These are phyloP conservation scores for Anoplophora glabripennis DNA, from an alignment of 1,140 invertebrate genomes.

Conservation along the genomic window DNA sequence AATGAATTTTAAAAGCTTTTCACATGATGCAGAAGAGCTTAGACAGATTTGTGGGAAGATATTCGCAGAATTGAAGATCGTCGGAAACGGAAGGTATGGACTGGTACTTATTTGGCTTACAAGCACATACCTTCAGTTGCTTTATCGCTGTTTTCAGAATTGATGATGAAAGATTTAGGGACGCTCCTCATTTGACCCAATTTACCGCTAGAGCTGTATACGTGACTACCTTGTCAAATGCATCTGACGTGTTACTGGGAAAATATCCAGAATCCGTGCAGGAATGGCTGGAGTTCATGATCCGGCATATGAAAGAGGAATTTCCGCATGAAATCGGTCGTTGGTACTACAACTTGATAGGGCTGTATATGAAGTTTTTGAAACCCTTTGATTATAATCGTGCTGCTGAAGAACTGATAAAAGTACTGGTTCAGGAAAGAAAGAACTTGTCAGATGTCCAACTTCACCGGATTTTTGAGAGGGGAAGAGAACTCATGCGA, in stretches of 20 bases:
- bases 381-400: conserved; percentile 11
- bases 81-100: too few relatives aligned
- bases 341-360: conserved; percentile 22
- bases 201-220: conserved; percentile 26
- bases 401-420: conserved; percentile 20
- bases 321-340: conserved; percentile 10
- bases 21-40: too few relatives aligned
- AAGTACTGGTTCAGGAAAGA: conserved; percentile 19
- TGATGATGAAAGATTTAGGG: not conserved
- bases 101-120: too few relatives aligned
- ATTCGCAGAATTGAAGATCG: too few relatives aligned
- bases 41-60: too few relatives aligned
- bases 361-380: conserved; percentile 22
- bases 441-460: conserved; percentile 15
- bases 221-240: conserved; percentile 7
- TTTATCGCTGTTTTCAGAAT: not conserved
- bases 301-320: conserved; percentile 5
- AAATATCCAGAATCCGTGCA: conserved; percentile 22
- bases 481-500: conserved; percentile 19
- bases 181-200: conserved; percentile 22
- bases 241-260: conserved; percentile 7
- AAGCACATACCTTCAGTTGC: too few relatives aligned
- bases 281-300: conserved; percentile 30
- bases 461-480: conserved; percentile 16
- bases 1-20: too few relatives aligned